phyloP scores from a whole-genome alignment of 2,888 invertebrate genomes.

The Tipula vernalis region DNA sequence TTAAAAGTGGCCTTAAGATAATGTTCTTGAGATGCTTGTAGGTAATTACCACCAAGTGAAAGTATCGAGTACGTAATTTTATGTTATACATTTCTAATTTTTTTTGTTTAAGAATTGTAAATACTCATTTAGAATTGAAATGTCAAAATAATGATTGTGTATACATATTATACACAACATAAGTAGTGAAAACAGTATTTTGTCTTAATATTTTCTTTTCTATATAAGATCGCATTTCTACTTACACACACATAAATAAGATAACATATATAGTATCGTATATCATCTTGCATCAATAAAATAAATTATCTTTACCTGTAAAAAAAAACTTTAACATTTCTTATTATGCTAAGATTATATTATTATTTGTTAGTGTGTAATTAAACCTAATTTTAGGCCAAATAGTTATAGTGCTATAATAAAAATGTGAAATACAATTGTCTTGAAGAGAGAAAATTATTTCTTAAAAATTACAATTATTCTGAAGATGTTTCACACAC shows the following conservation, averaged over 20 bases:
- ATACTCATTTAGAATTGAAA: background rate
- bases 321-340: background rate
- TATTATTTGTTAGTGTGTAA: background rate
- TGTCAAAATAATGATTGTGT: background rate
- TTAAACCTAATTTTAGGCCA: no score
- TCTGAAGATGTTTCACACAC: no score
- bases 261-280: background rate
- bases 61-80: background rate
- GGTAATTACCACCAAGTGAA: background rate
- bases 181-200: background rate
- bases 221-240: no score
- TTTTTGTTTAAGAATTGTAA: background rate
- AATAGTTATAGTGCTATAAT: no score
- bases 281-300: background rate
- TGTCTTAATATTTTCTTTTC: background rate
- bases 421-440: no score
- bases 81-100: background rate
- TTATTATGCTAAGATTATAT: background rate
- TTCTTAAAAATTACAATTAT: no score
- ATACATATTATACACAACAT: background rate
- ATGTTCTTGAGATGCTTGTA: background rate
- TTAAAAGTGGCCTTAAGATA: background rate
- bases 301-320: background rate
- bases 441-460: no score
- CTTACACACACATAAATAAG: background rate